Conservation (phyloP, 1,140 invertebrate genomes). For the Propsilocerus akamusi region DNA sequence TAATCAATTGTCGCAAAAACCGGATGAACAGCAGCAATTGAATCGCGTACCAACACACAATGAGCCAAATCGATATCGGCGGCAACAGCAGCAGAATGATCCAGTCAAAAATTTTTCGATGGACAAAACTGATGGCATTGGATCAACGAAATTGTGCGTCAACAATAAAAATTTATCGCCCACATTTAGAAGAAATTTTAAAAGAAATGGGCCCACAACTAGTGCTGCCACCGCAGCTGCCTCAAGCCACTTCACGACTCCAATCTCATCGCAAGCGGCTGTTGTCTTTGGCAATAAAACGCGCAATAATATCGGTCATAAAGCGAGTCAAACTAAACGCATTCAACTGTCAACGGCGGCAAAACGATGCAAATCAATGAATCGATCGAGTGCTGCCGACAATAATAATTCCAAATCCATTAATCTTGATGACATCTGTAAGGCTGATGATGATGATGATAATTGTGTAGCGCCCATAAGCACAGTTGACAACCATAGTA, state of each 20-base stretch:
- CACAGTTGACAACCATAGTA: neutral
- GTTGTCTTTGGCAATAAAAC: constrained; percentile 1
- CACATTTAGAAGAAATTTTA: neutral
- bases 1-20: too few relatives aligned
- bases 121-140: too few relatives aligned
- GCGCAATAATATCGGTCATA: neutral
- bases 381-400: neutral
- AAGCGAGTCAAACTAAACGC: neutral
- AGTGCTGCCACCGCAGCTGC: too few relatives aligned
- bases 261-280: neutral
- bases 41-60: too few relatives aligned
- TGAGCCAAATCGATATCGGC: too few relatives aligned
- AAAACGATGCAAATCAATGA: neutral
- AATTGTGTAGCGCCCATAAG: neutral
- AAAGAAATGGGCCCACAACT: too few relatives aligned
- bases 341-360: neutral
- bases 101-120: too few relatives aligned
- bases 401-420: neutral
- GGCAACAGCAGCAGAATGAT: neutral
- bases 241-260: neutral
- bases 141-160: too few relatives aligned
- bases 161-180: neutral
- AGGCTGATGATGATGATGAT: neutral
- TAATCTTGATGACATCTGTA: neutral
- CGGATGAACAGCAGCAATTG: too few relatives aligned